phyloP scores from a whole-genome alignment of 2,797 vertebrate genomes.

The Glossophaga mutica region DNA sequence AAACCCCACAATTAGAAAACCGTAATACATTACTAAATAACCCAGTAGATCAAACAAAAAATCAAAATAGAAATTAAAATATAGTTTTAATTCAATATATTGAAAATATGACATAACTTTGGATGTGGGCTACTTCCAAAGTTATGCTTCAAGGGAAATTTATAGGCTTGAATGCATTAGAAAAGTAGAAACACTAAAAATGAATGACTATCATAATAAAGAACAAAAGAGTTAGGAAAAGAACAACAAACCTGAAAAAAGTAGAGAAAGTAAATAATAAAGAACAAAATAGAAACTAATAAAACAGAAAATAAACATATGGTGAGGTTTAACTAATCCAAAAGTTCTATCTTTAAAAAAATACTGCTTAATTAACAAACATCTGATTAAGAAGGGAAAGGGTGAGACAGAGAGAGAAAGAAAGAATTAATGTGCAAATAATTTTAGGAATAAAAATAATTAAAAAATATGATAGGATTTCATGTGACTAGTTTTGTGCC shows the following conservation, averaged over 20 bases:
- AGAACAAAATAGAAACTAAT: not conserved
- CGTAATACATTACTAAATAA: not conserved
- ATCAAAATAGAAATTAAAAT: not conserved
- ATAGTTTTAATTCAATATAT: not conserved
- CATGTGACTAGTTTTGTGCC: not conserved
- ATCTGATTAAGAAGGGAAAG: not conserved
- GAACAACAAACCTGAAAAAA: not conserved
- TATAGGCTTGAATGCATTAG: not conserved
- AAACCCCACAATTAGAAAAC: not conserved
- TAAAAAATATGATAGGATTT: not conserved
- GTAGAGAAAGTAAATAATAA: not conserved
- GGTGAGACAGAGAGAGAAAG: not conserved
- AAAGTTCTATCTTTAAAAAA: not conserved
- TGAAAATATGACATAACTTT: not conserved
- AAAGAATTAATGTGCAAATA: not conserved
- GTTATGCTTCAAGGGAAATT: not conserved
- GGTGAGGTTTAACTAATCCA: not conserved
- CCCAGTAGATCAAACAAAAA: not conserved
- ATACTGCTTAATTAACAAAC: not conserved
- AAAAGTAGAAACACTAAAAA: not conserved
- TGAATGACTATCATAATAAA: not conserved
- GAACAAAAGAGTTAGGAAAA: not conserved
- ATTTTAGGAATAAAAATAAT: not conserved
- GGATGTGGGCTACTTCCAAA: not conserved
- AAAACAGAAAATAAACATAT: not conserved